Percentiles rank a stretch among this genome's conserved stretches.
Evolutionary conservation across 2,888 invertebrate species (phyloP).

Genomic region (Ophioninae sp.): DNA sequence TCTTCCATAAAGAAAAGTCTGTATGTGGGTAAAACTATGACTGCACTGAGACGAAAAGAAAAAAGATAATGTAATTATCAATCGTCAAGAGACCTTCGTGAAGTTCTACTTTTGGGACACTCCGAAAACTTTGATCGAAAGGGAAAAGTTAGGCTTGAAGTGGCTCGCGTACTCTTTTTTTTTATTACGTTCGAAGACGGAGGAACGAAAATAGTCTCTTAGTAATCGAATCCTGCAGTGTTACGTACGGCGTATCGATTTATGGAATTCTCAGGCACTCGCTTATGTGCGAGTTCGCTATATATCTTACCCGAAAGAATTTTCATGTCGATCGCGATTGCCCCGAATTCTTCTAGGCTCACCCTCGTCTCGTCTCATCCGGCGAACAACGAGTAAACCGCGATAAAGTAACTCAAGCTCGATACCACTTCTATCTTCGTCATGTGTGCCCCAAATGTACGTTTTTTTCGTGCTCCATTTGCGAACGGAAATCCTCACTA

Average conservation of each 20-base stretch:
- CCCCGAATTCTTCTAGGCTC: constrained; percentile 8
- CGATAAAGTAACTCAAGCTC: constrained; percentile 5
- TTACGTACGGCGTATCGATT: constrained; percentile 34
- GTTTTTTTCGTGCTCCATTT: neutral
- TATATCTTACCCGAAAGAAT: constrained; percentile 1
- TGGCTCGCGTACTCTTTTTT: neutral
- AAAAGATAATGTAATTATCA: constrained; percentile 5
- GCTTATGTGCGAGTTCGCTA: neutral
- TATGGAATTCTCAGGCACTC: constrained; percentile 19
- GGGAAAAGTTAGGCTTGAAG: neutral
- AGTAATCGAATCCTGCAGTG: constrained; percentile 38
- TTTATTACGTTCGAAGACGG: neutral
- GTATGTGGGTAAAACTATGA: neutral
- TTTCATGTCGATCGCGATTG: constrained; percentile 29
- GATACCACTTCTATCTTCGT: constrained; percentile 1
- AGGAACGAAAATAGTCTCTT: constrained; percentile 19
- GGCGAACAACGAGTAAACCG: neutral
- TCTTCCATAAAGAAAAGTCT: too few relatives aligned
- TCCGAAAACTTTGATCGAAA: neutral
- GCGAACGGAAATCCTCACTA: neutral
- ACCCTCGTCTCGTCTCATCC: neutral
- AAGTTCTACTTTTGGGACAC: neutral
- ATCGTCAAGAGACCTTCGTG: constrained; percentile 11
- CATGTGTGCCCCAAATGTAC: neutral
- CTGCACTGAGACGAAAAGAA: neutral